These are phyloP conservation scores for Desoria tigrina DNA, from an alignment of 2,888 invertebrate genomes.

Conservation along the genomic window DNA sequence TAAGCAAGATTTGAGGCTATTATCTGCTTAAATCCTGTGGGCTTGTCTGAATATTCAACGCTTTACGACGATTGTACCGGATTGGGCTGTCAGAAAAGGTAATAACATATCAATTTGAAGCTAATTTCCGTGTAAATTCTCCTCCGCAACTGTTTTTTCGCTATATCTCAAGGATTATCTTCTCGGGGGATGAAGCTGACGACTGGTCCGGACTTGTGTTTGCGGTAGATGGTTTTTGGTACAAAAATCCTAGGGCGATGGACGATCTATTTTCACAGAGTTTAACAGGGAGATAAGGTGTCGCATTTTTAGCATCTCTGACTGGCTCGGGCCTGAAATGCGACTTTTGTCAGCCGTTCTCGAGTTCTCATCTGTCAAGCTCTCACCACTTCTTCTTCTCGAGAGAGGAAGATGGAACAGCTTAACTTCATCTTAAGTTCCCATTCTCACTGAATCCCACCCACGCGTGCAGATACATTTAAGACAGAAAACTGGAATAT, in stretches of 20 bases:
- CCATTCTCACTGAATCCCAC: too few relatives aligned
- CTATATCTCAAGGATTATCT: not conserved
- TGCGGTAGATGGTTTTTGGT: not conserved
- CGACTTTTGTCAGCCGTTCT: slow-evolving; percentile 9
- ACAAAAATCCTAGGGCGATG: not conserved
- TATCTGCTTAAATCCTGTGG: too few relatives aligned
- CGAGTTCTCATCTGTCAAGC: not conserved
- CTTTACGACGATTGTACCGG: not conserved
- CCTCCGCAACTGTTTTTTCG: not conserved
- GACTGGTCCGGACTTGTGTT: not conserved
- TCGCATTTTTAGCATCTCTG: slow-evolving; percentile 4
- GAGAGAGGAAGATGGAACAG: too few relatives aligned
- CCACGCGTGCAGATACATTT: too few relatives aligned
- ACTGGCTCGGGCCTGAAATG: not conserved
- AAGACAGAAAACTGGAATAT: too few relatives aligned
- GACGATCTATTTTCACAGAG: not conserved
- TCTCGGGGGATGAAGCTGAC: not conserved
- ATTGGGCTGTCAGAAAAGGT: slow-evolving; percentile 1
- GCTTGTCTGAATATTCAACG: too few relatives aligned
- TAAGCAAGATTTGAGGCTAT: too few relatives aligned
- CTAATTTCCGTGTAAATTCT: slow-evolving; percentile 1
- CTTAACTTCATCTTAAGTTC: too few relatives aligned
- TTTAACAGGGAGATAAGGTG: slow-evolving; percentile 7
- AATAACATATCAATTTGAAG: slow-evolving; percentile 9
- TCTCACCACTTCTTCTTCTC: not conserved